phyloP scores from a whole-genome alignment of 1,140 invertebrate species.

The Campodea augens region DNA sequence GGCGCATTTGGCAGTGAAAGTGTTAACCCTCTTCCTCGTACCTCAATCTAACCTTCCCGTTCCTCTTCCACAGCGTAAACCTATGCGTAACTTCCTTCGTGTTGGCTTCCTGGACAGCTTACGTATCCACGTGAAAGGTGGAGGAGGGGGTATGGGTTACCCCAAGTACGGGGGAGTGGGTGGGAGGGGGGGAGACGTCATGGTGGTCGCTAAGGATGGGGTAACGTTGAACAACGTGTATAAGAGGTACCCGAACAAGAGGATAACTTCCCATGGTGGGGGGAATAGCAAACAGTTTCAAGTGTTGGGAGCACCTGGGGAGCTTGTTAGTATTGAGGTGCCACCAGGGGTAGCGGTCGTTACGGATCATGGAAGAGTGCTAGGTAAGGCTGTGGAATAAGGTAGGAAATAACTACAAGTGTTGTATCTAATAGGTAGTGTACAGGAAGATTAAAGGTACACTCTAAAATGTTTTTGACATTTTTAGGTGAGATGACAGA shows the following conservation, averaged over 20 bases:
- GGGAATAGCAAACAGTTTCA: conserved; percentile 45
- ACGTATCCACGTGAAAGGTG: conserved; percentile 46
- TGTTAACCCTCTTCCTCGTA: too few relatives aligned
- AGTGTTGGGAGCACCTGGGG: conserved; percentile 51
- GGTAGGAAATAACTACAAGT: too few relatives aligned
- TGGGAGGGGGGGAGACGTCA: conserved; percentile 66
- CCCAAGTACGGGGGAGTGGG: conserved; percentile 63
- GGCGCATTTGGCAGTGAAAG: too few relatives aligned
- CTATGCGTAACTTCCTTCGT: too few relatives aligned
- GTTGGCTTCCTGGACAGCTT: conserved; percentile 62
- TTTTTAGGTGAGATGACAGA: too few relatives aligned
- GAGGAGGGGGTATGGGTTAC: conserved; percentile 53
- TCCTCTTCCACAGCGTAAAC: too few relatives aligned
- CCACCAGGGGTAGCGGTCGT: conserved; percentile 59
- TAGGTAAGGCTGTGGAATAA: conserved; percentile 30
- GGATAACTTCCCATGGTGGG: conserved; percentile 40
- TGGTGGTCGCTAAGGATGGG: conserved; percentile 41
- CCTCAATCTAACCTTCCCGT: too few relatives aligned
- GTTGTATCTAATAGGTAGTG: too few relatives aligned
- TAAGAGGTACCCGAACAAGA: conserved; percentile 30
- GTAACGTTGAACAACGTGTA: conserved; percentile 33
- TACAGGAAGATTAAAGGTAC: too few relatives aligned
- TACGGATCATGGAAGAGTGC: conserved; percentile 34
- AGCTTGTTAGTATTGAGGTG: conserved; percentile 45
- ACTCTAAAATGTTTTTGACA: too few relatives aligned